Evolutionary conservation across 2,797 vertebrate genomes (phyloP), one percentile per base, ranked within the genome.

Genomic region (Mormyrops boulengeri): DNA sequence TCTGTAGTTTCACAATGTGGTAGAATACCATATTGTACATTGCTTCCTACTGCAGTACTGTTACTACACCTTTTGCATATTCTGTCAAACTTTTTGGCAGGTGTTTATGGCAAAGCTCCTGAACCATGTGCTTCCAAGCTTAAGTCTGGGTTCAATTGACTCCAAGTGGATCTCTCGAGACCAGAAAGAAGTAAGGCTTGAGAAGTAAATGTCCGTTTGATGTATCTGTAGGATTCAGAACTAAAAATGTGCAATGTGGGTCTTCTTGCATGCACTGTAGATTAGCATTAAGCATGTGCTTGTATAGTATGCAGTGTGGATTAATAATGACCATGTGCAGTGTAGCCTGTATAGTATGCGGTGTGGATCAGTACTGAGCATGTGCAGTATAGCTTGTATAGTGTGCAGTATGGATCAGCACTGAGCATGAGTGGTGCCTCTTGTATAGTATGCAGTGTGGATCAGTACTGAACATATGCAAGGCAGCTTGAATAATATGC

Each of bases 41-140:
- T 82, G 77, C 77, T 47, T 82, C 38, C 19, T 82, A 47, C 41
- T 22, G 41, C 41, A 80, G 77, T 82, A 47, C 34, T 41, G 34
- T 85, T 52, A 53, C 47, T 50, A 47, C n/a, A 52, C n/a, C 22
- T 85, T 82, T 22, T 82, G 77, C 38, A 82, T 53, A 26, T 85
- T 85, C 47, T 50, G 47, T 86, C 12, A 52, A 34, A 86, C 7
- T 3, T 85, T 86, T 14, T n/a, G 90, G 55, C 93, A 99, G 98
- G 95, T 99, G 94, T 98, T 98, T 77, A 87, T 97, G 87, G 98
- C 97, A 0, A 99, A 98, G 95, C 91, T 99, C 52, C 94, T 99
- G 91, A 99, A 97, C 93, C 94, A 97, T 2, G 93, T 99, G 93
- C 89, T 97, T 91, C 98, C 98, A 53, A 98, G 97, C 91, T 88